Conservation (phyloP, 2,888 invertebrate genomes). For the Diadegma fenestrale region DNA sequence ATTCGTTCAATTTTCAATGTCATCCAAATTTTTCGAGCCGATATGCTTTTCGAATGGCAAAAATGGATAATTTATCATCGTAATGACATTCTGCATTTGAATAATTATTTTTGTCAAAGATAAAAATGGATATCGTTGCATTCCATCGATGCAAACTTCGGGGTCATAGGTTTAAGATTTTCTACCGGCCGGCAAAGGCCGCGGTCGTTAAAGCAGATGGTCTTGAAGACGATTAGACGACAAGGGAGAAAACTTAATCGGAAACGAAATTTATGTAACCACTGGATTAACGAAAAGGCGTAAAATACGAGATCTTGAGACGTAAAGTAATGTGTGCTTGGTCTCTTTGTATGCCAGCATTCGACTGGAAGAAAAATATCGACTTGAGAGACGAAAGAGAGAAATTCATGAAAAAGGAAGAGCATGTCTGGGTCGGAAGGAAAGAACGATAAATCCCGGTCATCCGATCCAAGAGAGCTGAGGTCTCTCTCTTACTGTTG, state of each 20-base stretch:
- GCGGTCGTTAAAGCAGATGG: conserved; percentile 6
- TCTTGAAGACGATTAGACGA: neutral
- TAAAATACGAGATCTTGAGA: neutral
- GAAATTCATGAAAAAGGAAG: conserved; percentile 14
- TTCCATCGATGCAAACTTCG: too few relatives aligned
- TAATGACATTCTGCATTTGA: too few relatives aligned
- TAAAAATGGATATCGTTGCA: too few relatives aligned
- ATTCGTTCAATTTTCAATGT: too few relatives aligned
- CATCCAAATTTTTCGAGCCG: too few relatives aligned
- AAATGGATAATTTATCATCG: too few relatives aligned
- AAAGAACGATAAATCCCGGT: conserved; percentile 65
- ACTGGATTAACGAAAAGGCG: conserved; percentile 6
- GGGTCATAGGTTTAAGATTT: neutral
- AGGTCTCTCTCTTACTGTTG: neutral
- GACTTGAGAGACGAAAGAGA: conserved; percentile 3
- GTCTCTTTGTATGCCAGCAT: conserved; percentile 7
- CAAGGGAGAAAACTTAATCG: conserved; percentile 31
- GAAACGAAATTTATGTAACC: conserved; percentile 21
- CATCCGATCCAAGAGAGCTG: conserved; percentile 54
- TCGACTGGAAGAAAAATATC: conserved; percentile 7
- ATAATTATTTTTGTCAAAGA: too few relatives aligned
- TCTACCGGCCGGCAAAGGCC: conserved; percentile 2
- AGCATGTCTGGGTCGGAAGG: conserved; percentile 61
- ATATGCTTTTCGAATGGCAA: too few relatives aligned
- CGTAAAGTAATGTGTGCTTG: neutral